These are phyloP conservation scores for Antheraea yamamai DNA, from an alignment of 2,888 invertebrate genomes.

Conservation along the genomic window DNA sequence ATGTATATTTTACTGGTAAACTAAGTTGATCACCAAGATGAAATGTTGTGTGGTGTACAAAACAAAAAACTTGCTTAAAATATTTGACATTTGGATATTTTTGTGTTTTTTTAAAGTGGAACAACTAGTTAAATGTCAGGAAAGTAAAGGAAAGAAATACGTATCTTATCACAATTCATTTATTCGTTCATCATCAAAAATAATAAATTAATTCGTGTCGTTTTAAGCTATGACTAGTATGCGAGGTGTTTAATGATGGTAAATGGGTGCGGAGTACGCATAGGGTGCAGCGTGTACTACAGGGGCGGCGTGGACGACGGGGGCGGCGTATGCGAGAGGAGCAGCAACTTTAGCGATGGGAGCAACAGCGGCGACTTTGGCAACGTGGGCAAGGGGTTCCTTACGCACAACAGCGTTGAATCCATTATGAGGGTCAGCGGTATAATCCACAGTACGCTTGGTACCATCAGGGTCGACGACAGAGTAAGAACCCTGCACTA, in stretches of 20 bases:
- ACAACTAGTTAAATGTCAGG: background rate
- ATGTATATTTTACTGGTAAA: too few relatives aligned
- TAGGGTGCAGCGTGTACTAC: slow-evolving; percentile 38
- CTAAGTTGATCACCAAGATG: too few relatives aligned
- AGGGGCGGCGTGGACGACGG: slow-evolving; percentile 25
- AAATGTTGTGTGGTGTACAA: too few relatives aligned
- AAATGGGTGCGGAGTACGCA: slow-evolving; percentile 82
- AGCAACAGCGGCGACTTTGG: slow-evolving; percentile 43
- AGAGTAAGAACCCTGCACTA: slow-evolving; percentile 77
- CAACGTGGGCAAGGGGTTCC: slow-evolving; percentile 59
- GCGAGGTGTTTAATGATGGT: slow-evolving; percentile 48
- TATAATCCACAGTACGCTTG: slow-evolving; percentile 77
- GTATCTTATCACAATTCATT: slow-evolving; percentile 10
- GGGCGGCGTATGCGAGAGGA: slow-evolving; percentile 48
- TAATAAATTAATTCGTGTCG: slow-evolving; percentile 12
- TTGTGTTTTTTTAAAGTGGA: too few relatives aligned
- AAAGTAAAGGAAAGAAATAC: background rate
- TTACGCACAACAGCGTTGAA: slow-evolving; percentile 78
- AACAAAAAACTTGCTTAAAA: too few relatives aligned
- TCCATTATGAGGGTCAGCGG: slow-evolving; percentile 72
- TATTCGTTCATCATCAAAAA: slow-evolving; percentile 1
- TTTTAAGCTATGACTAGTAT: slow-evolving; percentile 10
- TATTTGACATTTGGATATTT: too few relatives aligned
- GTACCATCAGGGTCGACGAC: slow-evolving; percentile 78
- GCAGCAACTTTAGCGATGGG: slow-evolving; percentile 34